phyloP scores from a whole-genome alignment of 2,888 invertebrate species.

The Trissoscelio sp. region DNA sequence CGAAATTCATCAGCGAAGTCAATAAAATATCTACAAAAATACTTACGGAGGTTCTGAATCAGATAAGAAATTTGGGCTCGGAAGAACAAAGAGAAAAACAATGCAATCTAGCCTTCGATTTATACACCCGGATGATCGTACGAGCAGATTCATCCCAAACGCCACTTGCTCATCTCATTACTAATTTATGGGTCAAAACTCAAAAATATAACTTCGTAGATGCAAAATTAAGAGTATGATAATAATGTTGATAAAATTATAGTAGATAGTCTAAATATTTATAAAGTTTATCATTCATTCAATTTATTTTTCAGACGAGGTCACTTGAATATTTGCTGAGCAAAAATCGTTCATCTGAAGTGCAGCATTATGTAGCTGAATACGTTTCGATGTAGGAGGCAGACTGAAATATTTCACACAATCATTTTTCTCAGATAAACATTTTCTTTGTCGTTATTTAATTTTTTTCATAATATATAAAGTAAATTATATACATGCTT shows the following conservation, averaged over 20 bases:
- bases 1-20: slow-evolving; percentile 92
- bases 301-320: slow-evolving; percentile 74
- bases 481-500: too few relatives aligned
- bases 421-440: not conserved
- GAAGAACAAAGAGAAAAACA: slow-evolving; percentile 88
- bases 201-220: slow-evolving; percentile 87
- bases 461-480: not conserved
- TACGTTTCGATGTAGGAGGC: slow-evolving; percentile 78
- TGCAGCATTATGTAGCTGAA: slow-evolving; percentile 74
- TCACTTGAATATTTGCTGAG: slow-evolving; percentile 78
- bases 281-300: too few relatives aligned
- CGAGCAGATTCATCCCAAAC: slow-evolving; percentile 87
- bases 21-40: slow-evolving; percentile 90
- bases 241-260: too few relatives aligned
- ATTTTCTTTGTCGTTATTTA: not conserved
- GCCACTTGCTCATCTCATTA: slow-evolving; percentile 87
- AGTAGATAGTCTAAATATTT: too few relatives aligned
- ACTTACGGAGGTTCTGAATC: slow-evolving; percentile 90
- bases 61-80: slow-evolving; percentile 87
- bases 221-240: slow-evolving; percentile 83
- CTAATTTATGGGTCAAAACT: slow-evolving; percentile 92
- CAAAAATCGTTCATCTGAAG: slow-evolving; percentile 76
- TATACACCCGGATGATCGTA: slow-evolving; percentile 88
- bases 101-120: slow-evolving; percentile 89
- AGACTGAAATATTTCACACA: slow-evolving; percentile 43